Base-by-base conservation (phyloP, 2,113 vertebrate species). In the Rhegmatorhina hoffmannsi region DNA sequence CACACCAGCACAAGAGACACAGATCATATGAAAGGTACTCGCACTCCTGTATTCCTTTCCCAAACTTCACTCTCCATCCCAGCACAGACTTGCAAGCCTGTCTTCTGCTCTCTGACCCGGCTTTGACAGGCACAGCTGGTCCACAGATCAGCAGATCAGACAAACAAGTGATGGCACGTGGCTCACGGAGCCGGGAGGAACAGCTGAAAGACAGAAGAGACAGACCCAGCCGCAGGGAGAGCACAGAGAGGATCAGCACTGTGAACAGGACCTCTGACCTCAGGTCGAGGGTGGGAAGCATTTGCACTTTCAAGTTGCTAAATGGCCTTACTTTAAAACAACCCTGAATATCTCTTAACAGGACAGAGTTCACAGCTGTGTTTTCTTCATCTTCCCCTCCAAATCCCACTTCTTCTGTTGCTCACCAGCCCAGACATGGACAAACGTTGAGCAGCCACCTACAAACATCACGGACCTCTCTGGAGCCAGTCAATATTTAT, bases 351-450 rank as follows among this genome's bases (percentile, higher is more conserved):
- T 43, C 46, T 79, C 36, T 3, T 15, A 84, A 55, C 16, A 31
- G 36, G 14, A 52, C 13, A 50, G 52, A 44, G 19, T 19, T 53
- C 66, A 53, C 1, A 2, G n/a, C 25, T 11, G 2, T 55, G 36
- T 68, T 77, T 88, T 47, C 60, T 81, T 46, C 40, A 55, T 12
- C 19, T 60, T 49, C 23, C 44, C 49, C n/a, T 67, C 58, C 66
- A 85, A 85, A 68, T n/a, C 10, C 10, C 4, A 3, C 59, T 43
- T 88, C 60, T 1, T 0, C 38, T 0, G 0, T 60, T 52, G 47
- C 59, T 80, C 64, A 63, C 28, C 47, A 53, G 53, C 75, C 25
- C 72, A 74, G 72, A 62, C 29, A n/a, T 0, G 4, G 76, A 60
- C 9, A 59, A 12, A 1, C 0, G 0, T 38, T 26, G 23, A 95